A percentile compares a stretch with the other conserved stretches of the same genome.
Evolutionary conservation across 2,888 invertebrate genomes (phyloP).

Genomic region (Lepeophtheirus nordmannii): DNA sequence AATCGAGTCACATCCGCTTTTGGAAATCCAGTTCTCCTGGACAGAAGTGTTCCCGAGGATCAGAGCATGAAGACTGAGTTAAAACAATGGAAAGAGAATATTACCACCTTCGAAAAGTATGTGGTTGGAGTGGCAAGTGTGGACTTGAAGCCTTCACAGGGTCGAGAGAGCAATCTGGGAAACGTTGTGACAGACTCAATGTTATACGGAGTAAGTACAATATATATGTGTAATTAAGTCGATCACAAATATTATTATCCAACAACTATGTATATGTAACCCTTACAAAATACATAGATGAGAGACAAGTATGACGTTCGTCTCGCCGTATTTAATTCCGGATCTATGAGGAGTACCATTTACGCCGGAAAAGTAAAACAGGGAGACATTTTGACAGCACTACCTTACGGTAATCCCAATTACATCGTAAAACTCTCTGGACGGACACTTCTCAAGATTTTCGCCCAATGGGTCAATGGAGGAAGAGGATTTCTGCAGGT

Average conservation of each 20-base stretch:
- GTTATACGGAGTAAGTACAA: constrained; percentile 43
- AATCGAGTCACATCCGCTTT: constrained; percentile 50
- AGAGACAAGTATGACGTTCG: constrained; percentile 28
- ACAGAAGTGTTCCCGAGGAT: constrained; percentile 30
- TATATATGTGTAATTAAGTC: background rate
- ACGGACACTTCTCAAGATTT: constrained; percentile 46
- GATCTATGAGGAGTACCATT: constrained; percentile 47
- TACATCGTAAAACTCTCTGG: constrained; percentile 50
- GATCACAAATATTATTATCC: too few relatives aligned
- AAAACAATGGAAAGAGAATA: constrained; percentile 43
- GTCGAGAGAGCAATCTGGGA: constrained; percentile 55
- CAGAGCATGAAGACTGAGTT: constrained; percentile 43
- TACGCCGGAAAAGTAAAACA: constrained; percentile 48
- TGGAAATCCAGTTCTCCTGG: constrained; percentile 57
- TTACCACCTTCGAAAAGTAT: constrained; percentile 34
- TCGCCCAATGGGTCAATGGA: constrained; percentile 38
- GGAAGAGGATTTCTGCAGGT: constrained; percentile 64
- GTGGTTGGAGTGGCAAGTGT: constrained; percentile 47
- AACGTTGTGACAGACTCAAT: constrained; percentile 56
- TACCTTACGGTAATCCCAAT: constrained; percentile 60
- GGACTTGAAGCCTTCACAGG: constrained; percentile 42
- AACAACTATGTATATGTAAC: too few relatives aligned
- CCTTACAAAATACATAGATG: too few relatives aligned
- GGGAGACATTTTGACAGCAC: constrained; percentile 52
- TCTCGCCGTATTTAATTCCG: constrained; percentile 49